Evolutionary conservation across 2,113 vertebrate species (phyloP).

Genomic region (Orientallactaga bullata): DNA sequence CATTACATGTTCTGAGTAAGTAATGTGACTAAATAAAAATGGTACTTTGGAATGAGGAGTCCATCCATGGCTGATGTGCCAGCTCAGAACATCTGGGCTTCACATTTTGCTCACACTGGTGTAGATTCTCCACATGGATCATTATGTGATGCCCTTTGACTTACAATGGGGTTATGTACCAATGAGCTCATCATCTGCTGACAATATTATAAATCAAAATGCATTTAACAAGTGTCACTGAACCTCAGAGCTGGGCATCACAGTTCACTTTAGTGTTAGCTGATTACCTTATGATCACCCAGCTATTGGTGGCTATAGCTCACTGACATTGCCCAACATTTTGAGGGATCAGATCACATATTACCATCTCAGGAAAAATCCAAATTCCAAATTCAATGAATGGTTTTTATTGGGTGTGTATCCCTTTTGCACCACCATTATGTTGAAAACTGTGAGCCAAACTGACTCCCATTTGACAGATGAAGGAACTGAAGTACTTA

Average conservation of each 20-base stretch:
- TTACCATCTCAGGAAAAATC: background rate
- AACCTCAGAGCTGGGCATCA: background rate
- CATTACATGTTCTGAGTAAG: background rate
- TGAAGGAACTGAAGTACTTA: background rate
- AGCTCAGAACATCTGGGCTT: background rate
- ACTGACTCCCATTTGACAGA: background rate
- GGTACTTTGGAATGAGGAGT: background rate
- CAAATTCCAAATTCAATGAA: background rate
- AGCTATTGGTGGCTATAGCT: too few relatives aligned
- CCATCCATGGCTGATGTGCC: accelerated
- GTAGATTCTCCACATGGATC: background rate
- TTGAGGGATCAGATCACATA: background rate
- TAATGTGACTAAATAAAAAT: background rate
- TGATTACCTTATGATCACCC: background rate
- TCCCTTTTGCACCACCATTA: background rate
- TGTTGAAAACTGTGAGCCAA: background rate
- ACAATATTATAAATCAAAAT: too few relatives aligned
- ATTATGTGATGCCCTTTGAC: too few relatives aligned
- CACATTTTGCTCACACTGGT: background rate
- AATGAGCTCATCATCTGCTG: too few relatives aligned
- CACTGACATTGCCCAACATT: background rate
- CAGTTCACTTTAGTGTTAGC: background rate
- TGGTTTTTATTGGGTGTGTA: background rate
- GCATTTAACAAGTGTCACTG: too few relatives aligned
- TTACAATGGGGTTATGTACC: too few relatives aligned